These are phyloP conservation scores for Acanthoscelides obtectus DNA, from an alignment of 2,888 invertebrate species.

Conservation along the genomic window DNA sequence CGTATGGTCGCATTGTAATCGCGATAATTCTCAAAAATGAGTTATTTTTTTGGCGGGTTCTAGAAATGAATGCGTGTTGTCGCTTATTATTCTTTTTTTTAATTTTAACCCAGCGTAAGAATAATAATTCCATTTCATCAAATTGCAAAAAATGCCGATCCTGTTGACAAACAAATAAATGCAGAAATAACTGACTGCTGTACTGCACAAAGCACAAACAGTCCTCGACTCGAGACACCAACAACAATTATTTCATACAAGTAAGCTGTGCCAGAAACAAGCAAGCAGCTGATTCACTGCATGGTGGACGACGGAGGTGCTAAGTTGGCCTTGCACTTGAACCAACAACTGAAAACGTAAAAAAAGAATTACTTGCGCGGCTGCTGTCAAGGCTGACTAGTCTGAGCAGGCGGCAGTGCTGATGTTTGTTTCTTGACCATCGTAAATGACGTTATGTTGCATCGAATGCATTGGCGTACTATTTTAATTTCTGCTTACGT, in stretches of 20 bases:
- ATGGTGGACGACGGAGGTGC: slow-evolving; percentile 4
- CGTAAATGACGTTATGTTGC: background rate
- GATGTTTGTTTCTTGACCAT: background rate
- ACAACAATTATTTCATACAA: background rate
- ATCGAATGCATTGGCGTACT: background rate
- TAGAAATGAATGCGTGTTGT: no score
- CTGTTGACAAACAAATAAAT: background rate
- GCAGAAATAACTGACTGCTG: background rate
- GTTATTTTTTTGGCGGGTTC: no score
- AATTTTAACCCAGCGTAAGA: no score
- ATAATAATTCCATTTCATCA: no score
- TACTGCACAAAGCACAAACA: background rate
- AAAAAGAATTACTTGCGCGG: background rate
- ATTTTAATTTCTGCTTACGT: no score
- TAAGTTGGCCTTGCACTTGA: slow-evolving; percentile 15
- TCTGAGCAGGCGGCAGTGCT: no score
- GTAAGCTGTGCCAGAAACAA: background rate
- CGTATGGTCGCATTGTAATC: no score
- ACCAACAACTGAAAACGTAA: slow-evolving; percentile 2
- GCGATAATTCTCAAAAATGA: no score
- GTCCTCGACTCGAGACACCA: background rate
- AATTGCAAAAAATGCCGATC: background rate
- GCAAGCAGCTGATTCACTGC: background rate
- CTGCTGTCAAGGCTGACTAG: background rate
- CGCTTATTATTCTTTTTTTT: no score